These are phyloP conservation scores for Myoxocephalus aenaeus DNA, from an alignment of 2,797 vertebrate species.

Conservation along the genomic window DNA sequence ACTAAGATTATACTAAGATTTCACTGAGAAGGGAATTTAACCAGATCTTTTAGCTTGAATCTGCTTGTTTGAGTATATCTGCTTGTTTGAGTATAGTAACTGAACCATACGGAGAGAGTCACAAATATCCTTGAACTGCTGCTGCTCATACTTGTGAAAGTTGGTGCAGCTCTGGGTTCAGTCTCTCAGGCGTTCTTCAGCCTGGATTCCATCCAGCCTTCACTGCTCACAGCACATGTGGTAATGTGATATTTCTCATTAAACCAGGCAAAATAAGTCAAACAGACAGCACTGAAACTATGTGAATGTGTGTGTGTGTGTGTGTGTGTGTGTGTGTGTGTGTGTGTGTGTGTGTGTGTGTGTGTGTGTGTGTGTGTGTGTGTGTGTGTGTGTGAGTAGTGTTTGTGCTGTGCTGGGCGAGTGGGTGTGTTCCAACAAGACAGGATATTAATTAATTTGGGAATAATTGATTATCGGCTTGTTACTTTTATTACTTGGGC, in stretches of 20 bases:
- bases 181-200: conserved; percentile 17
- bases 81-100: background rate
- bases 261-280: conserved; percentile 58
- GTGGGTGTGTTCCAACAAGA: conserved; percentile 66
- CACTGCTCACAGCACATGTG: conserved; percentile 18
- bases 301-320: conserved; percentile 24
- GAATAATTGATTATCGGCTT: conserved; percentile 73
- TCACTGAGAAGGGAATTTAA: no score
- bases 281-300: conserved; percentile 50
- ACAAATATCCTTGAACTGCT: background rate
- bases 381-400: conserved; percentile 29
- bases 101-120: background rate
- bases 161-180: conserved; percentile 22
- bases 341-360: conserved; percentile 22
- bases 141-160: background rate
- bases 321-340: conserved; percentile 28
- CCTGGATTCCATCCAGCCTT: conserved; percentile 38
- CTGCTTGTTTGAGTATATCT: background rate
- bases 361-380: conserved; percentile 32
- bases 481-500: conserved; percentile 51
- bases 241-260: conserved; percentile 65
- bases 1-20: no score
- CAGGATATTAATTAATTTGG: conserved; percentile 76
- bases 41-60: background rate
- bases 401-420: conserved; percentile 41